Conservation (phyloP, 2,797 vertebrate species). For the Phylloscopus collybita region DNA sequence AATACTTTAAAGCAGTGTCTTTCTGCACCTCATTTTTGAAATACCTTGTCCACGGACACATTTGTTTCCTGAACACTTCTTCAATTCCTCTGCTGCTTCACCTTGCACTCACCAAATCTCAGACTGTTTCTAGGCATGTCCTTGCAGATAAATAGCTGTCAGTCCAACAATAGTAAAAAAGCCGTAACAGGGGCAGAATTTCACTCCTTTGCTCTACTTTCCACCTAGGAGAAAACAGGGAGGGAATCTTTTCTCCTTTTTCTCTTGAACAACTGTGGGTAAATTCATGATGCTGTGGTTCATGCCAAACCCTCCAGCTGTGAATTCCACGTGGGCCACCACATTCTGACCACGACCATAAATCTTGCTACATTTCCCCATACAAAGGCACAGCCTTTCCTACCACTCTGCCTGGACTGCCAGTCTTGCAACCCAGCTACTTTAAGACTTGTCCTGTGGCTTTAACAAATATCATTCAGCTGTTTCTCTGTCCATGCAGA, state of each 20-base stretch:
- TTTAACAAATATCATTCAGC: not conserved
- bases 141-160: not conserved
- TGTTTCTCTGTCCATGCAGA: not conserved
- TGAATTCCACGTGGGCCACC: not conserved
- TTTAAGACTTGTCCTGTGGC: not conserved
- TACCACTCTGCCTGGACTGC: no score
- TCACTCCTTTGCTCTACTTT: not conserved
- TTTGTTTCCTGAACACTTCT: not conserved
- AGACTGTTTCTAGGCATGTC: not conserved
- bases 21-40: not conserved
- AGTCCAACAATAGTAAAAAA: not conserved
- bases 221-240: not conserved
- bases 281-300: not conserved
- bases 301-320: not conserved
- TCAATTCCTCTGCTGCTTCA: not conserved
- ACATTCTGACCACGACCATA: not conserved
- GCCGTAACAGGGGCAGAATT: not conserved
- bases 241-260: not conserved
- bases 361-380: not conserved
- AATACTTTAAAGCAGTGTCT: not conserved
- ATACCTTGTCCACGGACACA: not conserved
- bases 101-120: not conserved
- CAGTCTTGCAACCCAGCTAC: not conserved
- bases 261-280: not conserved
- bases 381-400: not conserved